Evolutionary conservation across 1,140 invertebrate species (phyloP).

Genomic region (Andrena cerasifolii): DNA sequence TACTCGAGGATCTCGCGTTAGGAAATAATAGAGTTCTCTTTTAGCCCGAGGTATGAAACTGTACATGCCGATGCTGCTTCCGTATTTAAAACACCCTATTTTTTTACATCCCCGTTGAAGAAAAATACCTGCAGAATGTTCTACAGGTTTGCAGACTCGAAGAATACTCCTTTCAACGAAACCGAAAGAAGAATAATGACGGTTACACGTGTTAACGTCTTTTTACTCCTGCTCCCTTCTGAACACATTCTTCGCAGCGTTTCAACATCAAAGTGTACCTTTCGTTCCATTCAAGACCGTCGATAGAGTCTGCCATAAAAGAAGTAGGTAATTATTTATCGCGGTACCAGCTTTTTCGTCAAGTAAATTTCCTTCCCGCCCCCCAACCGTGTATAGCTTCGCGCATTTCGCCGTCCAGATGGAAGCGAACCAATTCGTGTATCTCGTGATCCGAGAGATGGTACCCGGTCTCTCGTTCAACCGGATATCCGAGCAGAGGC

Average conservation of each 20-base stretch:
- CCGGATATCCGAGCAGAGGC: constrained; percentile 7
- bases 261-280: not conserved
- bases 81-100: too few species aligned
- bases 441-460: constrained; percentile 1
- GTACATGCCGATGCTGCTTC: too few species aligned
- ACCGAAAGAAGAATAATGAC: constrained; percentile 1
- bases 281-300: not conserved
- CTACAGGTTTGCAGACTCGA: not conserved
- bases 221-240: not conserved
- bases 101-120: too few species aligned
- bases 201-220: not conserved
- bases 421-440: constrained; percentile 11
- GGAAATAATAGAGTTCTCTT: not conserved
- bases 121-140: too few species aligned
- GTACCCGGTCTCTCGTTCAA: not conserved
- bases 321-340: too few species aligned
- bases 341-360: too few species aligned
- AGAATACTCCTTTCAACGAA: not conserved
- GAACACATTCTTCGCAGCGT: not conserved
- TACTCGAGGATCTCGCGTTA: not conserved
- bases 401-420: not conserved
- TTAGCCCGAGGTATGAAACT: not conserved
- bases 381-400: not conserved
- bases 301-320: too few species aligned
- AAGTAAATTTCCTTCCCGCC: not conserved